Base-by-base conservation (phyloP, 92 coral and sea anemone genomes). In the Diadumene lineata region DNA sequence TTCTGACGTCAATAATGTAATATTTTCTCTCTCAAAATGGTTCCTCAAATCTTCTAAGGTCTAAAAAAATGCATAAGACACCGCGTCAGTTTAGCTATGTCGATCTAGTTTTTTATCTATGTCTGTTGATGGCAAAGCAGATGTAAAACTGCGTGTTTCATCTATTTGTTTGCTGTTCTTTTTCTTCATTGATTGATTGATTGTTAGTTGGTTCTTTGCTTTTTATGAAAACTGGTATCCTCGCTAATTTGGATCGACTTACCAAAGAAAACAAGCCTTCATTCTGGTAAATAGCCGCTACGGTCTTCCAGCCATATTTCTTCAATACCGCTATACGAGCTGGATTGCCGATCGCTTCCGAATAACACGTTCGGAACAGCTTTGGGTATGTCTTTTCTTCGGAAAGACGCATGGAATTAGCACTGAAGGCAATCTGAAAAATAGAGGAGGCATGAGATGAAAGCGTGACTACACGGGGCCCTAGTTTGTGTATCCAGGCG, bases 221-320 rank as follows among this genome's bases (percentile, higher is more conserved):
- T n/a, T n/a, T n/a, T n/a, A n/a, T n/a, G 13, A 13, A 30, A 15
- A 26, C 18, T 1, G 15, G 31, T 22, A 33, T 30, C 23, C 28
- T 33, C 7, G 51, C 10, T 44, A 44, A 44, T 17, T 9, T 17
- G 51, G 9, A 9, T 4, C 2, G 16, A 38, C 76, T 84, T 60
- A 85, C 89, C 78, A 76, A 23, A 19, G 81, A 56, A 44, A 85
- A 85, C 13, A 85, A 75, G 19, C 67, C 85, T 56, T 85, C 85
- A 57, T 85, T 50, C 70, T 85, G 85, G 55, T 73, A 81, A 34
- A 85, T 27, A 0, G 78, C 77, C 3, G 89, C 89, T 21, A 85
- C 82, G 11, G 28, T 76, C 22, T 53, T 85, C 89, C 89, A 85
- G 17, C 67, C 38, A 55, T 56, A 85, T 44, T 60, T 66, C 64